phyloP scores from a whole-genome alignment of 2,113 vertebrate species.

The Empidonax alnorum region DNA sequence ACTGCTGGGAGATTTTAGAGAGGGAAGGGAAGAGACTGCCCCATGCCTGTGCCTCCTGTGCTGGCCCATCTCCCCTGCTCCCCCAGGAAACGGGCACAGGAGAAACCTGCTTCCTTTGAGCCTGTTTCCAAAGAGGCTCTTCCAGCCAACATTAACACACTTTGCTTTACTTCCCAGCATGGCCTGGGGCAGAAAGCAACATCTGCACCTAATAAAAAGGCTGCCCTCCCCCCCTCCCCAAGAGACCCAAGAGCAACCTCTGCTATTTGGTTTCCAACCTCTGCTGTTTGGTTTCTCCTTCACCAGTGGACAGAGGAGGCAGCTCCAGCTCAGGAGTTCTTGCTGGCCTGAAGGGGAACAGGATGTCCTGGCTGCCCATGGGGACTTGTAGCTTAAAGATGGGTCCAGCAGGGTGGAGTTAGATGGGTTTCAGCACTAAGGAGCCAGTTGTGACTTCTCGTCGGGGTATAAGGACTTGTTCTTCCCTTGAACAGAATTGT shows the following conservation, averaged over 20 bases:
- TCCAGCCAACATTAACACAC: constrained; percentile 50
- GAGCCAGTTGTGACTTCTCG: not conserved
- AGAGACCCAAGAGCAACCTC: constrained; percentile 23
- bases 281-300: not conserved
- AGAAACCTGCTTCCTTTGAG: not conserved
- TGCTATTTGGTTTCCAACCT: constrained; percentile 14
- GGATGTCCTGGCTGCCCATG: not conserved
- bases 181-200: constrained; percentile 24
- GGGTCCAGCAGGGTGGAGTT: not conserved
- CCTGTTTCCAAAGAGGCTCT: not conserved
- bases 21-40: not conserved
- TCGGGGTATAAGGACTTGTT: not conserved
- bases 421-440: not conserved
- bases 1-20: not conserved
- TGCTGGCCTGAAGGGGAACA: not conserved
- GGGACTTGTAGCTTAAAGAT: not conserved
- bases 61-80: not conserved
- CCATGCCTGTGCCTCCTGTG: not conserved
- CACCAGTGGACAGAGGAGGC: not conserved
- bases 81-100: not conserved
- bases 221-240: not conserved
- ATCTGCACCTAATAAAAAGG: constrained; percentile 52
- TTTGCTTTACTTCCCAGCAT: constrained; percentile 38
- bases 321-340: not conserved
- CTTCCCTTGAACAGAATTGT: not conserved